Conservation (phyloP, 2,888 invertebrate species). For the Elmis aenea region DNA sequence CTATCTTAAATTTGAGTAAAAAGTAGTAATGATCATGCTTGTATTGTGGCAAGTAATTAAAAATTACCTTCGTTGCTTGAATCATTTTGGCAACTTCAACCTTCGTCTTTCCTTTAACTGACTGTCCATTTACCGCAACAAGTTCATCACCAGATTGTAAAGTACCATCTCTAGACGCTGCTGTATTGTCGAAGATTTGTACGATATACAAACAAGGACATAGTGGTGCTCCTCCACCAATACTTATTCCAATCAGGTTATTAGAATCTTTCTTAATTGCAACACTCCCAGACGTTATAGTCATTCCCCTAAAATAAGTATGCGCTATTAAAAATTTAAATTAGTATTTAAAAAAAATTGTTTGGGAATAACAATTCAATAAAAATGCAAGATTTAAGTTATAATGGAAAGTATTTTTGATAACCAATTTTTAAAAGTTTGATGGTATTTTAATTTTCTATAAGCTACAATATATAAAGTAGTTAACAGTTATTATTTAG, state of each 20-base stretch:
- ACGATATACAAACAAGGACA: slow-evolving; percentile 98
- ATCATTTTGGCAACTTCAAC: slow-evolving; percentile 99
- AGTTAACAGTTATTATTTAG: too few species aligned
- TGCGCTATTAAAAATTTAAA: too few species aligned
- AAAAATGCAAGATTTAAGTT: too few species aligned
- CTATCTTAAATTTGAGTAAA: not conserved
- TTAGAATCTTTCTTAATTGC: slow-evolving; percentile 87
- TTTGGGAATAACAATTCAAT: too few species aligned
- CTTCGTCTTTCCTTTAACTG: slow-evolving; percentile 95
- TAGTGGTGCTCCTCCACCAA: slow-evolving; percentile 91
- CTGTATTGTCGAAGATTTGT: slow-evolving; percentile 97
- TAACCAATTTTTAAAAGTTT: not conserved
- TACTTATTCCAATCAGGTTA: slow-evolving; percentile 94
- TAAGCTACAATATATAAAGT: not conserved
- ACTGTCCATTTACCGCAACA: slow-evolving; percentile 85
- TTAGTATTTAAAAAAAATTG: too few species aligned
- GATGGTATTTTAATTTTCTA: not conserved
- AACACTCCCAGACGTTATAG: slow-evolving; percentile 89
- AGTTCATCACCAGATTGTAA: slow-evolving; percentile 96
- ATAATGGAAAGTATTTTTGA: not conserved
- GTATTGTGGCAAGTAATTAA: not conserved
- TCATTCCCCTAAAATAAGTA: slow-evolving; percentile 99
- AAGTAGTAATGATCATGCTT: not conserved
- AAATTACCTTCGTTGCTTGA: slow-evolving; percentile 73
- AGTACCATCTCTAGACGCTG: slow-evolving; percentile 89